These are phyloP conservation scores for Tethya wilhelma DNA, from an alignment of 37 sponge, comb jelly and placozoan genomes.

Conservation along the genomic window DNA sequence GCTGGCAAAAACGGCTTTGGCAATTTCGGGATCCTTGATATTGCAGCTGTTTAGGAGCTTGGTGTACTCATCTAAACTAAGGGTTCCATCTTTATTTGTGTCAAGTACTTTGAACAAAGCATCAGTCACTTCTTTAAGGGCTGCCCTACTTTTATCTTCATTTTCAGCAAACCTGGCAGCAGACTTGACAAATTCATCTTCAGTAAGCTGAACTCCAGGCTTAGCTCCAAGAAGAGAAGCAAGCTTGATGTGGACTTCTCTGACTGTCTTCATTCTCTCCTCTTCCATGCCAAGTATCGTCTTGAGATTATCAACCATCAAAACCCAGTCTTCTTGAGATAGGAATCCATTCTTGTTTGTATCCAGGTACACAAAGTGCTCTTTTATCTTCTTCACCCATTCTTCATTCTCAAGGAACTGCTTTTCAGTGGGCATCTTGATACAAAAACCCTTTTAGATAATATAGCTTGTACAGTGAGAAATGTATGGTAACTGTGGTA, in stretches of 20 bases:
- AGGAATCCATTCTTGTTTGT: conserved; percentile 24
- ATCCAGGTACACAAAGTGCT: background rate
- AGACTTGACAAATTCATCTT: conserved; percentile 8
- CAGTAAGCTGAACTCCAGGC: background rate
- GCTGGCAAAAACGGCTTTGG: background rate
- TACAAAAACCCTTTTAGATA: too few relatives aligned
- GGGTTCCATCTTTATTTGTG: conserved; percentile 8
- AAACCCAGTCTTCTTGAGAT: background rate
- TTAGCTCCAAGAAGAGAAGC: conserved; percentile 6
- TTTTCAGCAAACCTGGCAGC: conserved; percentile 10
- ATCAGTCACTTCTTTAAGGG: background rate
- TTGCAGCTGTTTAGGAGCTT: background rate
- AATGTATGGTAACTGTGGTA: too few relatives aligned
- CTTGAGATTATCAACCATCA: background rate
- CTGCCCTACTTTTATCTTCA: background rate
- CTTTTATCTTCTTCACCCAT: conserved; percentile 18
- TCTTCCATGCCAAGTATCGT: background rate
- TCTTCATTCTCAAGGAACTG: background rate
- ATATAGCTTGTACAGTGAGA: too few relatives aligned
- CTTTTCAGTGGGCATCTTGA: conserved; percentile 6
- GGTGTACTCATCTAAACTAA: conserved; percentile 5
- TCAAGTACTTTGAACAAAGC: conserved; percentile 8
- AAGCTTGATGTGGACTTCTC: background rate
- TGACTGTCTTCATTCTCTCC: background rate
- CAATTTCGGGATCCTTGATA: background rate